Conservation (phyloP, 2,888 invertebrate species). For the Bellardia bayeri region DNA sequence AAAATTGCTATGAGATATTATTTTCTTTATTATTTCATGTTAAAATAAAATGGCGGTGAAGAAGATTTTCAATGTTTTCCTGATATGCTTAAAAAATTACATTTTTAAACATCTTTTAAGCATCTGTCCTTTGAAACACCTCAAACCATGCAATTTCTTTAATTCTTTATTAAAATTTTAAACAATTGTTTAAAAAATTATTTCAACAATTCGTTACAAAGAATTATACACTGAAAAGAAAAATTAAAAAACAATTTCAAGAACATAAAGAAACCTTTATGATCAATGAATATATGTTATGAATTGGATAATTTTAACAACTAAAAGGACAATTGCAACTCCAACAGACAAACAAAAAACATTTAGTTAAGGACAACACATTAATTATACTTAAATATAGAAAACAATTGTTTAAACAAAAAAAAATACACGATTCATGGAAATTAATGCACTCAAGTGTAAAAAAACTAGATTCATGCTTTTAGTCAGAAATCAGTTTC, state of each 20-base stretch:
- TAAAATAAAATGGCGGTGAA: too few relatives aligned
- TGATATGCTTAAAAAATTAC: not conserved
- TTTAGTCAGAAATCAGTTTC: conserved; percentile 58
- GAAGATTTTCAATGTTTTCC: not conserved
- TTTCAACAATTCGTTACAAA: conserved; percentile 33
- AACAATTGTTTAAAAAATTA: not conserved
- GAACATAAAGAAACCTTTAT: conserved; percentile 46
- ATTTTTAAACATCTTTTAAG: not conserved
- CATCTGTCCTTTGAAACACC: conserved; percentile 2
- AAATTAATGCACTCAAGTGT: conserved; percentile 53
- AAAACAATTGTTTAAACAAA: conserved; percentile 38
- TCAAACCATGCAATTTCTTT: conserved; percentile 11
- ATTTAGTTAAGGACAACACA: conserved; percentile 75
- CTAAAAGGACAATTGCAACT: conserved; percentile 33
- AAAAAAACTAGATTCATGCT: conserved; percentile 44
- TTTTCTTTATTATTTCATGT: too few relatives aligned
- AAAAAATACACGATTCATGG: conserved; percentile 8
- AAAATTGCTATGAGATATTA: too few relatives aligned
- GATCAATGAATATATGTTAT: conserved; percentile 64
- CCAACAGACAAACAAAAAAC: conserved; percentile 63
- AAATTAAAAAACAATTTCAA: conserved; percentile 63
- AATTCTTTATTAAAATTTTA: not conserved
- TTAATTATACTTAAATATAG: conserved; percentile 75
- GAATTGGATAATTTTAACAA: conserved; percentile 70
- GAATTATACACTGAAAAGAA: conserved; percentile 7